Base-by-base conservation (phyloP, 2,113 vertebrate species). In the Zingel zingel region DNA sequence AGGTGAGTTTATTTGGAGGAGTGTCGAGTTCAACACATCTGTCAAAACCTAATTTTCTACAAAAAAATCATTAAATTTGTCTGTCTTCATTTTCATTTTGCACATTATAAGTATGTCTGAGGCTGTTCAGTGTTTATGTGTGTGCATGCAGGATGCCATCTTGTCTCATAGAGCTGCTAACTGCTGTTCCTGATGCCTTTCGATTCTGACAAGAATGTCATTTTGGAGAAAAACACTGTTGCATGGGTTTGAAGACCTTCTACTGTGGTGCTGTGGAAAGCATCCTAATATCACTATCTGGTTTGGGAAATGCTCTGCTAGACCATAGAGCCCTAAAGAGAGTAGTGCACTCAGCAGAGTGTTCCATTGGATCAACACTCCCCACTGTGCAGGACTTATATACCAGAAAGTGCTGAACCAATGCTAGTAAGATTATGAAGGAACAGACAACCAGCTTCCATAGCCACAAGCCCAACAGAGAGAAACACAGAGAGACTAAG, bases 1-100 rank as follows among this genome's bases (percentile, higher is more conserved):
- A 48, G 51, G 23, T 21, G 45, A 45, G 27, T 88, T 68, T 58
- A 27, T 63, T 71, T 68, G 48, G 13, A 33, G 53, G 47, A 71
- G 23, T 4, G 33, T 59, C 10, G 30, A 54, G 25, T 78, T 63
- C 8, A 65, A 19, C 27, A 11, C 58, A 48, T 65, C 33, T 59
- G 57, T 82, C 67, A 70, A 68, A 70, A 57, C 12, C 45, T 56
- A 27, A 83, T 81, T 71, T 67, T 61, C 15, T 15, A 15, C 14
- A 7, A 21, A 39, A 72, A 62, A 54, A 51, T 36, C 18, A 15
- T 14, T 18, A 27, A 1, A n/a, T 59, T 25, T 63, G 21, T 51
- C 54, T 58, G 47, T 87, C 23, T 15, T 36, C 36, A 21, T 30
- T 67, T 75, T 62, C 33, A 71, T 47, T 50, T 50, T 21, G 62